phyloP scores from a whole-genome alignment of 2,888 invertebrate genomes.

The Neoaliturus tenellus region DNA sequence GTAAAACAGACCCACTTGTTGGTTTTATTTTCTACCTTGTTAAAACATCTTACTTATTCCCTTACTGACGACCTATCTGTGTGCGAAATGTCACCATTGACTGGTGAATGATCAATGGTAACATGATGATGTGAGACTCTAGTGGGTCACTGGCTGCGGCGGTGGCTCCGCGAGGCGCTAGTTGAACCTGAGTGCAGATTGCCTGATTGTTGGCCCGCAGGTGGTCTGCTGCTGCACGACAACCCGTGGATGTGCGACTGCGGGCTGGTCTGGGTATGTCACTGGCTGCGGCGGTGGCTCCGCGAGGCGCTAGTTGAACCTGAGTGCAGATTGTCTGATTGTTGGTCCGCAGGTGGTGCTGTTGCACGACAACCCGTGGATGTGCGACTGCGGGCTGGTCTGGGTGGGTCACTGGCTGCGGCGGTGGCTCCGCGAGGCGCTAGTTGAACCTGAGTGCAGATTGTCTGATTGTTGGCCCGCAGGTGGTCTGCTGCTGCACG shows the following conservation, averaged over 20 bases:
- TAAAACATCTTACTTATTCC: no score
- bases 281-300: conserved; percentile 93
- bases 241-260: conserved; percentile 90
- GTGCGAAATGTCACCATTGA: no score
- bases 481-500: conserved; percentile 90
- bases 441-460: no score
- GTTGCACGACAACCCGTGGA: conserved; percentile 88
- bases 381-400: conserved; percentile 87
- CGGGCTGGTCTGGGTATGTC: conserved; percentile 91
- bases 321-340: no score
- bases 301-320: conserved; percentile 90
- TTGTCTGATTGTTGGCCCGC: no score
- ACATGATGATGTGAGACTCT: no score
- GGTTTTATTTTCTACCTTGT: no score
- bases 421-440: conserved; percentile 91
- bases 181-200: no score
- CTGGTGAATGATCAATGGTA: no score
- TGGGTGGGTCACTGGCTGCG: conserved; percentile 95
- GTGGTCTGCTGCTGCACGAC: conserved; percentile 88
- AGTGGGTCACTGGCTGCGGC: conserved; percentile 91
- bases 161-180: conserved; percentile 93
- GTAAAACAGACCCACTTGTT: no score
- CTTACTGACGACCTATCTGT: no score
- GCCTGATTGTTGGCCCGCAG: conserved; percentile 76
- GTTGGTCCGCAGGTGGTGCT: conserved; percentile 84